Percentiles rank a stretch among this genome's conserved stretches.
These are phyloP conservation scores for Drosophila jambulina DNA, from an alignment of 1,140 invertebrate species.

Conservation along the genomic window DNA sequence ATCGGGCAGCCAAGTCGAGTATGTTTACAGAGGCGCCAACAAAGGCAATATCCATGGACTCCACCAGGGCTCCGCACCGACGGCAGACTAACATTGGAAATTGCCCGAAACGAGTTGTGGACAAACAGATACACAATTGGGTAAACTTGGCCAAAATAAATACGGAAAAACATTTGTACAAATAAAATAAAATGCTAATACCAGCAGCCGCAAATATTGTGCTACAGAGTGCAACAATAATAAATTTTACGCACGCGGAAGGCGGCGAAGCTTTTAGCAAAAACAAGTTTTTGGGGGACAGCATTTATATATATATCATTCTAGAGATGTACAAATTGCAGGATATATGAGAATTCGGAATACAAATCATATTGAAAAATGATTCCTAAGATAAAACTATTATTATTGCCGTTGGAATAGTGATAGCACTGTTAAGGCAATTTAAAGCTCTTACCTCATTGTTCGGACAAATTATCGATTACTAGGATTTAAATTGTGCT, in stretches of 20 bases:
- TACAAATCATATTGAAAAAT: not conserved
- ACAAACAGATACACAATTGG: constrained; percentile 55
- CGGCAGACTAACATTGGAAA: constrained; percentile 30
- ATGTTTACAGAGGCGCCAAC: constrained; percentile 41
- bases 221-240: constrained; percentile 57
- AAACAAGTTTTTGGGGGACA: constrained; percentile 24
- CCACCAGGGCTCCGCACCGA: not conserved
- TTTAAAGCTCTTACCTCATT: not conserved
- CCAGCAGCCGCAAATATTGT: constrained; percentile 59
- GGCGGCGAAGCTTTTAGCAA: constrained; percentile 23
- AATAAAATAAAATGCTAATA: constrained; percentile 72
- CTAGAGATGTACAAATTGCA: constrained; percentile 14
- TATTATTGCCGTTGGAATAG: not conserved
- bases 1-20: constrained; percentile 35
- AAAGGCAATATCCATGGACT: constrained; percentile 39
- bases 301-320: not conserved
- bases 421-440: not conserved
- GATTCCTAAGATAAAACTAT: not conserved
- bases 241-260: constrained; percentile 49
- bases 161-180: constrained; percentile 44
- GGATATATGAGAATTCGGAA: not conserved
- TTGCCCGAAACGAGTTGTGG: constrained; percentile 39
- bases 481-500: not conserved
- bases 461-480: not conserved
- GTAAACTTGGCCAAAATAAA: constrained; percentile 52